These are phyloP conservation scores for Empis livida DNA, from an alignment of 2,888 invertebrate genomes.

Conservation along the genomic window DNA sequence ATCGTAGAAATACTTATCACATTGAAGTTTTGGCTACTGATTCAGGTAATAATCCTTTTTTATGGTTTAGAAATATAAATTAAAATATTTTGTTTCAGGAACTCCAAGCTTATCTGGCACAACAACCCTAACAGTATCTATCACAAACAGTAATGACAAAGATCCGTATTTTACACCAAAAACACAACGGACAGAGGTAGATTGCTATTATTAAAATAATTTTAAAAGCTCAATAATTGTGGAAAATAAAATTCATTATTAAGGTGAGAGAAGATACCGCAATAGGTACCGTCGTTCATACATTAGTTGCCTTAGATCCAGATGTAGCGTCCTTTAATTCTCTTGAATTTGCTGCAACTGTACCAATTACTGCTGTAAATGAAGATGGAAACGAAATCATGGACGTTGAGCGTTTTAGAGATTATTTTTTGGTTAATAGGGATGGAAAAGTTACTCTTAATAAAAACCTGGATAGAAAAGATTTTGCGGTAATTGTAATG, in stretches of 20 bases:
- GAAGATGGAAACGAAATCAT: conserved; percentile 60
- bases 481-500: conserved; percentile 27
- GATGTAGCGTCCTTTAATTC: conserved; percentile 59
- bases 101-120: conserved; percentile 71
- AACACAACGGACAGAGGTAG: conserved; percentile 63
- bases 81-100: conserved; percentile 36
- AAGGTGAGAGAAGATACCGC: conserved; percentile 65
- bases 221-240: conserved; percentile 1
- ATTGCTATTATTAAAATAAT: conserved; percentile 1
- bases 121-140: conserved; percentile 61
- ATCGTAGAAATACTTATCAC: conserved; percentile 62
- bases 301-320: conserved; percentile 62
- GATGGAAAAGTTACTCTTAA: conserved; percentile 40
- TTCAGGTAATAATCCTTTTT: conserved; percentile 46
- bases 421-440: conserved; percentile 50
- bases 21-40: conserved; percentile 74
- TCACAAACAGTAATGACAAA: conserved; percentile 81
- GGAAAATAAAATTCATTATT: conserved; percentile 6
- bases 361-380: conserved; percentile 64
- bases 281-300: conserved; percentile 56
- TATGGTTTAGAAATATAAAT: neutral
- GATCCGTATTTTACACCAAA: conserved; percentile 67
- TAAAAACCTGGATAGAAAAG: conserved; percentile 29
- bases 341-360: conserved; percentile 49
- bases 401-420: conserved; percentile 39